A percentile compares a stretch with the other conserved stretches of the same genome.
These are phyloP conservation scores for Kradibia gibbosae DNA, from an alignment of 1,140 invertebrate genomes.

Conservation along the genomic window DNA sequence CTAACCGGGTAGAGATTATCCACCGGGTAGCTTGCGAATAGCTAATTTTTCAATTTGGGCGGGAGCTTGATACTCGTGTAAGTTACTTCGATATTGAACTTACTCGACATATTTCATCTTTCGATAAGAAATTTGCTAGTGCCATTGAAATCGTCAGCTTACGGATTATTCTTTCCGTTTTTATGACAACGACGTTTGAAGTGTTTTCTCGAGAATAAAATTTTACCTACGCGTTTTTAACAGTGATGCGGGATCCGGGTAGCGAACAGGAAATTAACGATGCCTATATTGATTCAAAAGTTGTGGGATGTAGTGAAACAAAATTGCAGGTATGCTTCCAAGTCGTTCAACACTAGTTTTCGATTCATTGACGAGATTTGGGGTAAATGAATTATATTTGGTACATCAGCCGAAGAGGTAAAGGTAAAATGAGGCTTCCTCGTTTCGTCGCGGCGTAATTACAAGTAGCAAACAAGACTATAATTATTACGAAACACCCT, in stretches of 20 bases:
- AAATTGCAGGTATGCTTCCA: too few relatives aligned
- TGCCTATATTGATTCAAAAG: too few relatives aligned
- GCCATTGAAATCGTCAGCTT: background rate
- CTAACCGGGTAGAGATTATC: constrained; percentile 67
- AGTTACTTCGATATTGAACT: too few relatives aligned
- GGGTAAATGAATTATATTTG: background rate
- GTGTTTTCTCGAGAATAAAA: background rate
- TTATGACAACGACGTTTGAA: background rate
- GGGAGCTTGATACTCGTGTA: background rate
- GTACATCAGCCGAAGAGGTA: background rate
- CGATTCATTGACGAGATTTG: background rate
- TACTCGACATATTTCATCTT: too few relatives aligned
- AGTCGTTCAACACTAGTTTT: background rate
- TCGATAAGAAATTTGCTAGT: background rate
- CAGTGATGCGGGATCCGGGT: too few relatives aligned
- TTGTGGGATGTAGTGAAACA: too few relatives aligned
- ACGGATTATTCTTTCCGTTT: background rate
- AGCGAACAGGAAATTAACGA: too few relatives aligned
- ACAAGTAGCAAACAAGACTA: constrained; percentile 42
- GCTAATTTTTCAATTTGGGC: constrained; percentile 44
- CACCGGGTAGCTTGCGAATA: constrained; percentile 62
- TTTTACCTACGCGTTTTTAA: background rate
- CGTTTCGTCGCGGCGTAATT: constrained; percentile 18
- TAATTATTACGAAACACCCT: constrained; percentile 57
- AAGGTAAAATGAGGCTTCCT: background rate